Base-by-base conservation (phyloP, 2,797 vertebrate genomes). In the Octomys mimax region DNA sequence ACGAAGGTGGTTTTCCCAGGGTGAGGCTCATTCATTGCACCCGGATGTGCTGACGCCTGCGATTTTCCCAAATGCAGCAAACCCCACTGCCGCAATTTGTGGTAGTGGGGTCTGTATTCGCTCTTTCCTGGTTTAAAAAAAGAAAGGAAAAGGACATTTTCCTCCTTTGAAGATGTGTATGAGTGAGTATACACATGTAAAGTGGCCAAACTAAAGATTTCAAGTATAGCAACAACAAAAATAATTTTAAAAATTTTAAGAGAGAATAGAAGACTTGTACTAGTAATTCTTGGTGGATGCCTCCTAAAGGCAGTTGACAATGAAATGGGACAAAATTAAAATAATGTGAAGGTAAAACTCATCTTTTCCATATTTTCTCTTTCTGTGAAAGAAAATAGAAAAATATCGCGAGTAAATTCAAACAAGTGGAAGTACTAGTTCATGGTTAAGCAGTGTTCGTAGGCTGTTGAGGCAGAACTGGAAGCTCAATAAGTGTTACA, bases 281-380 rank as follows among this genome's bases (percentile, higher is more conserved):
- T 95, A 49, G 39, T 36, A 88, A 68, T 62, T 85, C 8, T 79
- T 91, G 19, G 10, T 71, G 19, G 2, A 16, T 92, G 24, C n/a
- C 82, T 95, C 79, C 75, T 83, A 73, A 62, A 93, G 78, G 26
- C n/a, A 54, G 24, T 12, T 83, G 46, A 68, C 9, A 95, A 82
- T 71, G 64, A 82, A 92, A 73, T 5, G 89, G 49, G 3, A 87
- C 22, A 95, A 95, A 92, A 5, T 36, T 57, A 49, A 94, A 86
- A 13, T 92, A n/a, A 87, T 31, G 87, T 49, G 49, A 97, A 81
- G 26, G 85, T 71, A 5, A 33, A 84, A 95, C 6, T 36, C 5
- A 54, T 52, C 16, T 6, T 42, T 83, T 79, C 66, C 14, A 21
- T 26, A 21, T 79, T 73, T 83, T 59, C 16, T 66, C 1, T 91